Evolutionary conservation across 2,888 invertebrate species (phyloP).

Genomic region (Mycalesis mineus): DNA sequence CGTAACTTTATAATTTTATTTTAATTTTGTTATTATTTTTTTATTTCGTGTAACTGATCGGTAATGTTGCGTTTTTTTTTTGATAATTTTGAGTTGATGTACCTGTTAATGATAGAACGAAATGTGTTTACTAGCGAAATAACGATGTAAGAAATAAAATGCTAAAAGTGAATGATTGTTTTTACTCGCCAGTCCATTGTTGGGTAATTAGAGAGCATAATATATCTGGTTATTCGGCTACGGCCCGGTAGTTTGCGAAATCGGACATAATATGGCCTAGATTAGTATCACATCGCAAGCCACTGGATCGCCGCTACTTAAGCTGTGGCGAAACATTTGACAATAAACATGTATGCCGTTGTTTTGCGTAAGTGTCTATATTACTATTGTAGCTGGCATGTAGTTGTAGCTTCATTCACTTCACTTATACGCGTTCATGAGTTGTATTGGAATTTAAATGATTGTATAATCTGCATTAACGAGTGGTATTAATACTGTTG

Average conservation of each 20-base stretch:
- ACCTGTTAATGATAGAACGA: conserved; percentile 65
- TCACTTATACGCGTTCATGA: background rate
- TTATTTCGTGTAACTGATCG: conserved; percentile 54
- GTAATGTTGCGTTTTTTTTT: conserved; percentile 56
- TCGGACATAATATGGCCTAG: conserved; percentile 64
- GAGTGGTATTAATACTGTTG: too few relatives aligned
- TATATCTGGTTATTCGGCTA: conserved; percentile 48
- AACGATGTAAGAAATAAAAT: conserved; percentile 50
- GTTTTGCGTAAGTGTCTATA: conserved; percentile 50
- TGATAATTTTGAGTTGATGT: conserved; percentile 66
- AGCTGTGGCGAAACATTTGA: conserved; percentile 53
- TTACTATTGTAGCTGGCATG: background rate
- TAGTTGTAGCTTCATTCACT: background rate
- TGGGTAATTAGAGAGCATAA: conserved; percentile 37
- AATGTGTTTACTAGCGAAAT: conserved; percentile 41
- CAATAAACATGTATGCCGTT: conserved; percentile 56
- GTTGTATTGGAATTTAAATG: background rate
- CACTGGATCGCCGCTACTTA: conserved; percentile 46
- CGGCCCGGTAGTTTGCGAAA: conserved; percentile 62
- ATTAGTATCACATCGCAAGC: conserved; percentile 57
- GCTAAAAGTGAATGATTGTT: conserved; percentile 48
- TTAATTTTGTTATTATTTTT: conserved; percentile 59
- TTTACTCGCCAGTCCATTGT: conserved; percentile 37
- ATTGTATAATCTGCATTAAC: background rate
- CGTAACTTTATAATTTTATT: conserved; percentile 43